phyloP scores from a whole-genome alignment of 2,113 vertebrate species.

The human region DNA sequence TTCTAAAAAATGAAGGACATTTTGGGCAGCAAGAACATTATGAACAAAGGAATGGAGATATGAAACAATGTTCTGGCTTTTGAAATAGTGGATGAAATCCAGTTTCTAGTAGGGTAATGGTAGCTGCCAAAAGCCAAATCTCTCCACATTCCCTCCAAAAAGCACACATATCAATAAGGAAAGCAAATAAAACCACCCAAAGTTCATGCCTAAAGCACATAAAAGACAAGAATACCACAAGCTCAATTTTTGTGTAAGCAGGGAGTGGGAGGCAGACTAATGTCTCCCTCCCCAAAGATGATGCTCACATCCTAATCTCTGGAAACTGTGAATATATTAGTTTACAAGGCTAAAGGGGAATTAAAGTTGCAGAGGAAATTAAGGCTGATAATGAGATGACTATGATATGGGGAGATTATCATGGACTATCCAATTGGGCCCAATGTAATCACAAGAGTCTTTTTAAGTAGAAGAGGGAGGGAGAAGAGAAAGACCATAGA shows the following conservation, averaged over 20 bases:
- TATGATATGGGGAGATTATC: neutral
- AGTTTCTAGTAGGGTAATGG: neutral
- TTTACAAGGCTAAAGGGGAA: neutral
- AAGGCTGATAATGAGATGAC: neutral
- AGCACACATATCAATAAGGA: neutral
- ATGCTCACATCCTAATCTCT: neutral
- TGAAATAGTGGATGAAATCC: conserved; percentile 17
- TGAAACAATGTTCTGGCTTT: conserved; percentile 10
- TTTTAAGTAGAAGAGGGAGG: neutral
- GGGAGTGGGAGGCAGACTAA: neutral
- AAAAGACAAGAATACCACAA: neutral
- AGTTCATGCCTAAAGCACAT: neutral
- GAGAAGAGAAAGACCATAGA: neutral
- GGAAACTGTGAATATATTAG: neutral
- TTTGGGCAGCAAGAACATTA: neutral
- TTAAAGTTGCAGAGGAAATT: conserved; percentile 17
- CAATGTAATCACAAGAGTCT: neutral
- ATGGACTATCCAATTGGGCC: neutral
- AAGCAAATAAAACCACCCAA: neutral
- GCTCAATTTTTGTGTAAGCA: neutral
- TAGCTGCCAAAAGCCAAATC: neutral
- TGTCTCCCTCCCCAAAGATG: neutral
- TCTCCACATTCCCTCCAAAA: neutral
- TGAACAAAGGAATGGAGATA: neutral
- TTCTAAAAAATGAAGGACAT: neutral